These are phyloP conservation scores for Cheilosia vernalis DNA, from an alignment of 2,888 invertebrate genomes.

Conservation along the genomic window DNA sequence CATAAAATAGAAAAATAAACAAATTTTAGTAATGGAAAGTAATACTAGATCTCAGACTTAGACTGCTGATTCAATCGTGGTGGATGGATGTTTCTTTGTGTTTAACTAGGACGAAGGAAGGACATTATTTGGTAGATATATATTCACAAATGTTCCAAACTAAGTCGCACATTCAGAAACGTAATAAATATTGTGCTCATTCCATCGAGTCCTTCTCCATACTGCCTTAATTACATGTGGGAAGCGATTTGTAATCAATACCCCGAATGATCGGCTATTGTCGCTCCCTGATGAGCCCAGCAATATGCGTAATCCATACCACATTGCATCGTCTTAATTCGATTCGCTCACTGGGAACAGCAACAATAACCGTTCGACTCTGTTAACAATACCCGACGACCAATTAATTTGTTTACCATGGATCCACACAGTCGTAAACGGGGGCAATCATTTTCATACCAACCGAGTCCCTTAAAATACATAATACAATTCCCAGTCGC, in stretches of 20 bases:
- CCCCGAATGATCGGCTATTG: background rate
- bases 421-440: background rate
- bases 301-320: background rate
- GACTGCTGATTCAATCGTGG: too few relatives aligned
- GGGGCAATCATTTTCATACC: conserved; percentile 9
- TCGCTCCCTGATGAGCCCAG: background rate
- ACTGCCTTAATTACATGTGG: too few relatives aligned
- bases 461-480: conserved; percentile 38
- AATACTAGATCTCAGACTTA: too few relatives aligned
- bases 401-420: conserved; percentile 18
- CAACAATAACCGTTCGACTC: background rate
- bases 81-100: too few relatives aligned
- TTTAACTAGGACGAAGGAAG: too few relatives aligned
- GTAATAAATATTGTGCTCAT: too few relatives aligned
- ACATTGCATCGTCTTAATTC: background rate
- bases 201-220: too few relatives aligned
- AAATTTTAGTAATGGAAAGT: too few relatives aligned
- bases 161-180: too few relatives aligned
- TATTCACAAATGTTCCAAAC: too few relatives aligned
- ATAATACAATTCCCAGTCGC: conserved; percentile 36
- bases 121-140: too few relatives aligned
- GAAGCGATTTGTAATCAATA: background rate
- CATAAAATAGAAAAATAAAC: too few relatives aligned
- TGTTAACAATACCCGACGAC: background rate
- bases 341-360: conserved; percentile 3